Conservation (phyloP, 2,797 vertebrate species). For the Gila robusta region DNA sequence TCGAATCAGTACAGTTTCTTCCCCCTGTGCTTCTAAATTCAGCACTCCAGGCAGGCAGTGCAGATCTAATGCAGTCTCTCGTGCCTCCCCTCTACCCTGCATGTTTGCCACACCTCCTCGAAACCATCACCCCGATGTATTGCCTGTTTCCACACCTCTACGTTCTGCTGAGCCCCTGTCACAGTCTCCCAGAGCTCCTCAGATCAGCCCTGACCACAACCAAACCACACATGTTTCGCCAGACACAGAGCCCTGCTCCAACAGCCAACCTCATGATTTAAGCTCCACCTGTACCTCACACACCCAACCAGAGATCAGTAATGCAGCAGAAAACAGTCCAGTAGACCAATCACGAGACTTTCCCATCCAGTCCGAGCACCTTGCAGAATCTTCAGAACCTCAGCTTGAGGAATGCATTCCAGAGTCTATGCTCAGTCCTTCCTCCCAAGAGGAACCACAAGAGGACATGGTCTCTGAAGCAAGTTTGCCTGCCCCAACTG, state of each 20-base stretch:
- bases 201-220: slow-evolving; percentile 52
- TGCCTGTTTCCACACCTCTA: slow-evolving; percentile 54
- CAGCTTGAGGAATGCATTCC: slow-evolving; percentile 3
- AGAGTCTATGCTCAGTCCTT: slow-evolving; percentile 15
- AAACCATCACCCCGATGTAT: slow-evolving; percentile 1
- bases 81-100: slow-evolving; percentile 23
- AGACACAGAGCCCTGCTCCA: slow-evolving; percentile 8
- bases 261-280: slow-evolving; percentile 49
- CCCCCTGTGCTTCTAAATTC: slow-evolving; percentile 61
- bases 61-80: slow-evolving; percentile 1
- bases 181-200: slow-evolving; percentile 6
- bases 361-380: slow-evolving; percentile 20
- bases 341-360: slow-evolving; percentile 10
- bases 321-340: slow-evolving; percentile 21
- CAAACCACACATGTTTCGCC: not conserved
- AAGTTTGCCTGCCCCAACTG: not conserved
- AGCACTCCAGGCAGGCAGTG: slow-evolving; percentile 50
- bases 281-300: slow-evolving; percentile 45
- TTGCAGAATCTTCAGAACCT: slow-evolving; percentile 10
- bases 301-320: slow-evolving; percentile 33
- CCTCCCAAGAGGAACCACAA: slow-evolving; percentile 24
- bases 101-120: slow-evolving; percentile 61
- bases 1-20: slow-evolving; percentile 65
- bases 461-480: slow-evolving; percentile 23
- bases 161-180: slow-evolving; percentile 51